Evolutionary conservation across 1,140 invertebrate species (phyloP).

Genomic region (Microplitis demolitor): DNA sequence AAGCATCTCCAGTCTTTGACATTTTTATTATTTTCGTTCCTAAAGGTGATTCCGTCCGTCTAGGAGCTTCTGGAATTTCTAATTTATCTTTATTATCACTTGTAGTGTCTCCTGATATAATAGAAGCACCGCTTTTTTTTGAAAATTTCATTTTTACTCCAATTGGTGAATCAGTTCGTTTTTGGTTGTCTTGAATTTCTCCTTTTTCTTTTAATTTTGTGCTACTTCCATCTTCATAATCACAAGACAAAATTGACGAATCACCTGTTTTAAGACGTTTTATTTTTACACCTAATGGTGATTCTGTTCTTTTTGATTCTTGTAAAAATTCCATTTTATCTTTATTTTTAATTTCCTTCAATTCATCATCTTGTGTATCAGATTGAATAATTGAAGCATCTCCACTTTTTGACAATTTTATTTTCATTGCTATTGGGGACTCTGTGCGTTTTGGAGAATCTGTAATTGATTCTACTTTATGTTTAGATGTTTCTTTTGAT

Average conservation of each 20-base stretch:
- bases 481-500: slow-evolving; percentile 35
- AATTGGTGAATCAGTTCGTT: slow-evolving; percentile 46
- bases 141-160: slow-evolving; percentile 54
- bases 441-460: slow-evolving; percentile 41
- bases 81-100: slow-evolving; percentile 45
- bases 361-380: slow-evolving; percentile 34
- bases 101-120: slow-evolving; percentile 37
- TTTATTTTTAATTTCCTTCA: slow-evolving; percentile 8
- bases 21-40: slow-evolving; percentile 45
- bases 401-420: slow-evolving; percentile 56
- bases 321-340: not conserved
- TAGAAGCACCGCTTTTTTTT: slow-evolving; percentile 47
- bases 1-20: slow-evolving; percentile 42
- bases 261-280: slow-evolving; percentile 53
- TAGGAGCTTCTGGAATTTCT: slow-evolving; percentile 39
- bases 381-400: slow-evolving; percentile 54
- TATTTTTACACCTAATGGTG: slow-evolving; percentile 54
- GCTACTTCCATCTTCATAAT: slow-evolving; percentile 35
- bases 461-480: slow-evolving; percentile 34
- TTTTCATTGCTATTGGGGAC: slow-evolving; percentile 57
- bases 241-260: slow-evolving; percentile 46
- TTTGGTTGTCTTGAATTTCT: slow-evolving; percentile 39
- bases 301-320: slow-evolving; percentile 41
- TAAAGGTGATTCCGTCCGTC: slow-evolving; percentile 43
- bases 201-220: slow-evolving; percentile 36